A percentile compares a stretch with the other conserved stretches of the same genome.
Evolutionary conservation across 30 jellyfish, hydroid and myxozoan genomes (phyloP).

Genomic region (Clytia hemisphaerica): DNA sequence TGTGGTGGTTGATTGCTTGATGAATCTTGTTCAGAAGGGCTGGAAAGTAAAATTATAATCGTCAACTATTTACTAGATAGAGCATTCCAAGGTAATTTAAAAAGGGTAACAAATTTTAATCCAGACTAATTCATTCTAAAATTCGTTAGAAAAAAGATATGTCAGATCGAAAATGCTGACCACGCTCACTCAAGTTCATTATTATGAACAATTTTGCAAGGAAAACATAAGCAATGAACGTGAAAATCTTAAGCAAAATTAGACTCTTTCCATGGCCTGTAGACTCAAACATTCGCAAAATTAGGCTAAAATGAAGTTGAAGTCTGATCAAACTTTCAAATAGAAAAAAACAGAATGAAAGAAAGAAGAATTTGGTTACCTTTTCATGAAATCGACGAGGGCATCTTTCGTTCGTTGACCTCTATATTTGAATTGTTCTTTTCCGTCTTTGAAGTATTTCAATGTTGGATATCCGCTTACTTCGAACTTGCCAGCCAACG

Average conservation of each 20-base stretch:
- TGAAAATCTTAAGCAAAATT: no score
- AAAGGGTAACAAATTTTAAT: not conserved
- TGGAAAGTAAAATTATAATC: not conserved
- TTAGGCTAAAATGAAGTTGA: no score
- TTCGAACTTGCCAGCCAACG: no score
- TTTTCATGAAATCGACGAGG: constrained; percentile 58
- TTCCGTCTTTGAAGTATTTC: constrained; percentile 27
- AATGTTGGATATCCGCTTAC: not conserved
- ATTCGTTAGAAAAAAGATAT: no score
- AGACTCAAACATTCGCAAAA: no score
- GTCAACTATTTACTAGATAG: not conserved
- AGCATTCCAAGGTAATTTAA: not conserved
- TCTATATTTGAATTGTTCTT: constrained; percentile 26
- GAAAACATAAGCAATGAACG: no score
- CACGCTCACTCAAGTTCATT: no score
- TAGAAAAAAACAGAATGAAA: no score
- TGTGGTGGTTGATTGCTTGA: constrained; percentile 36
- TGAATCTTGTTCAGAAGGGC: not conserved
- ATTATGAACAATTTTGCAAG: no score
- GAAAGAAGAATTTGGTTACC: constrained; percentile 33
- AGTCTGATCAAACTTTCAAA: no score
- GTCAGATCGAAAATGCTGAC: no score
- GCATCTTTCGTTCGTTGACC: constrained; percentile 39
- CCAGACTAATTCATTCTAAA: not conserved
- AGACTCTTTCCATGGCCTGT: no score